Conservation (phyloP, 1,140 invertebrate genomes). For the Stenopsyche tienmushanensis region DNA sequence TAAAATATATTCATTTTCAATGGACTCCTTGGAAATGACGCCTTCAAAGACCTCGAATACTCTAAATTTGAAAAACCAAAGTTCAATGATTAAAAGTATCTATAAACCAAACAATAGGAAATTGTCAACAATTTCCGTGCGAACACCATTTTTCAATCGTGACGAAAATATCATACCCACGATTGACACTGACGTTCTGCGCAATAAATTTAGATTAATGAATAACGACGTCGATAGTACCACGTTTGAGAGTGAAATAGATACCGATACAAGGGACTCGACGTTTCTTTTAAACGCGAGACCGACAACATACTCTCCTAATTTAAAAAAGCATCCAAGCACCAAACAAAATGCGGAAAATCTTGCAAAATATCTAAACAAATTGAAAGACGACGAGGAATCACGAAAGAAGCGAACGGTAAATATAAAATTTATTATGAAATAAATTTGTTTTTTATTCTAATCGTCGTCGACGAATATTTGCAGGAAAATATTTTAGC, state of each 20-base stretch:
- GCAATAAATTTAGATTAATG: neutral
- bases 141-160: constrained; percentile 4
- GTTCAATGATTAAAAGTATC: neutral
- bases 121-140: too few relatives aligned
- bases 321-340: too few relatives aligned
- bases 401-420: constrained; percentile 12
- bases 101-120: too few relatives aligned
- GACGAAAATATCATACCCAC: neutral
- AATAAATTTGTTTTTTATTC: too few relatives aligned
- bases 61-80: neutral
- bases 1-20: neutral
- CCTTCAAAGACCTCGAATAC: neutral
- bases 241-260: too few relatives aligned
- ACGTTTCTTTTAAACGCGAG: too few relatives aligned
- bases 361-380: constrained; percentile 7
- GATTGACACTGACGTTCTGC: neutral
- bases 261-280: too few relatives aligned
- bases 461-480: neutral
- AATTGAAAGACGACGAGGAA: constrained; percentile 13
- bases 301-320: too few relatives aligned
- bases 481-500: constrained; percentile 1
- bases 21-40: neutral
- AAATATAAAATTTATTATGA: constrained; percentile 14
- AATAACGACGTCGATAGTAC: neutral
- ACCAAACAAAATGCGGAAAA: constrained; percentile 3